These are phyloP conservation scores for Yponomeuta plumbellus DNA, from an alignment of 2,888 invertebrate genomes.

Conservation along the genomic window DNA sequence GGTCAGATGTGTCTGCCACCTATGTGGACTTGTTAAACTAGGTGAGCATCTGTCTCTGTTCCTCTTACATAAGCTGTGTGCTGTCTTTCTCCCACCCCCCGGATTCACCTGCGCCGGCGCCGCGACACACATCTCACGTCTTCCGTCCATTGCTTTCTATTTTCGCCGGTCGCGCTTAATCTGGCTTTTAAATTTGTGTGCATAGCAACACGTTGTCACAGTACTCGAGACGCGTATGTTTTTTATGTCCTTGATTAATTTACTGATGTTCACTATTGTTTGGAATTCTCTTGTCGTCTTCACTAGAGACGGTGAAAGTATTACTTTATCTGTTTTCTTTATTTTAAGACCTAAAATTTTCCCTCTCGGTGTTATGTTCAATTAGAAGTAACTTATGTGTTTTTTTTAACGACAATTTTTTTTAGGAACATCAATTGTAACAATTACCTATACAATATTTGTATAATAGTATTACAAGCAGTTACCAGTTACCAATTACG, in stretches of 20 bases:
- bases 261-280: slow-evolving; percentile 6
- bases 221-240: slow-evolving; percentile 19
- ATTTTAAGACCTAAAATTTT: neutral
- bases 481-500: no score
- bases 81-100: slow-evolving; percentile 43
- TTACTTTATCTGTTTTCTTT: neutral
- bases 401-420: no score
- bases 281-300: neutral
- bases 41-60: slow-evolving; percentile 50
- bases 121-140: slow-evolving; percentile 66
- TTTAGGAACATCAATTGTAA: no score
- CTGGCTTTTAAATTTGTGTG: slow-evolving; percentile 28
- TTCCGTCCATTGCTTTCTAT: slow-evolving; percentile 72
- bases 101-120: slow-evolving; percentile 58
- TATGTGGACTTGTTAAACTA: slow-evolving; percentile 43
- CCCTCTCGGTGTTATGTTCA: neutral
- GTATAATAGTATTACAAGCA: no score
- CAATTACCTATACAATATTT: no score
- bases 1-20: slow-evolving; percentile 15
- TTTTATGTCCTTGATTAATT: slow-evolving; percentile 14
- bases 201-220: slow-evolving; percentile 32
- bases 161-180: slow-evolving; percentile 62
- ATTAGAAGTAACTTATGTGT: no score
- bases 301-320: neutral
- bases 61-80: slow-evolving; percentile 45